phyloP scores from a whole-genome alignment of 2,113 vertebrate species.

The Coptodon rendalli region DNA sequence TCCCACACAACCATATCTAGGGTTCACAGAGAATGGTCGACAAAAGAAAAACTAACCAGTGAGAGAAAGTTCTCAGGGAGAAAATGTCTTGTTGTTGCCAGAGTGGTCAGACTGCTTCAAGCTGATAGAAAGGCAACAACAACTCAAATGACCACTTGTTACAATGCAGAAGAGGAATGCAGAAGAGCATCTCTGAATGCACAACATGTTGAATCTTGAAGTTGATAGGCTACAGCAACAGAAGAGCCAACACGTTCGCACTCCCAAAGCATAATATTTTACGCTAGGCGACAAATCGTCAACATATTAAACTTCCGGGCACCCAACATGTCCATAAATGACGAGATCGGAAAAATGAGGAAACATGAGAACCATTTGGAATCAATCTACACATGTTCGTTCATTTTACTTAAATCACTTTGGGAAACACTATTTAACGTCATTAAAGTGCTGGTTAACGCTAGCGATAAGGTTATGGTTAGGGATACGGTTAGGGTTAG shows the following conservation, averaged over 20 bases:
- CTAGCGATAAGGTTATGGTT: background rate
- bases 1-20: background rate
- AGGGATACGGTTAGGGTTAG: background rate
- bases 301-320: fast-evolving
- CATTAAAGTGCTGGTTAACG: background rate
- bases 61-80: background rate
- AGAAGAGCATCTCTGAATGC: background rate
- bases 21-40: background rate
- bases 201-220: background rate
- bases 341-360: background rate
- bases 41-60: background rate
- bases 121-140: background rate
- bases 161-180: background rate
- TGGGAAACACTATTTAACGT: background rate
- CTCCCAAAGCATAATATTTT: fast-evolving
- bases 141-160: background rate
- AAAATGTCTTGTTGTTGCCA: background rate
- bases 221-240: background rate
- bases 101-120: background rate
- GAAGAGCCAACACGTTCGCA: background rate
- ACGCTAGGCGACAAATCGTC: fast-evolving
- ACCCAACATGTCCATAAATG: background rate
- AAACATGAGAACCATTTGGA: background rate
- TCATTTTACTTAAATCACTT: fast-evolving
- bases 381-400: fast-evolving